A percentile compares a stretch with the other conserved stretches of the same genome.
These are phyloP conservation scores for Anastrepha obliqua DNA, from an alignment of 1,140 invertebrate species.

Conservation along the genomic window DNA sequence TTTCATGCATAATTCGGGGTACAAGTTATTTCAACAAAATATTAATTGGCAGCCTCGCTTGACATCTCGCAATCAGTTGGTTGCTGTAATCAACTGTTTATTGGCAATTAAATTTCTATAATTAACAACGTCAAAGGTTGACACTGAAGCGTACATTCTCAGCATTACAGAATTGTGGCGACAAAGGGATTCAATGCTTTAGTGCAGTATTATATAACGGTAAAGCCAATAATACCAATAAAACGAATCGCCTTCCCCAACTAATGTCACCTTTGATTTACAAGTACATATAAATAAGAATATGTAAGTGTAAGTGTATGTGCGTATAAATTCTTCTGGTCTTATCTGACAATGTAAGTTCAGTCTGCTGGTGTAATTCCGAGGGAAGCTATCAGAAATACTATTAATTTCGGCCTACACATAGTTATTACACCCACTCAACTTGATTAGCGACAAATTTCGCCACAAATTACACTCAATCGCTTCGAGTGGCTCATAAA, in stretches of 20 bases:
- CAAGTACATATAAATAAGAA: too few relatives aligned
- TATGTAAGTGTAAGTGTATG: too few relatives aligned
- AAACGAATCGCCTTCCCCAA: too few relatives aligned
- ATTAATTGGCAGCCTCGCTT: background rate
- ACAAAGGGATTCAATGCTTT: too few relatives aligned
- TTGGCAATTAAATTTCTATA: background rate
- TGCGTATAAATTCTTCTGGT: background rate
- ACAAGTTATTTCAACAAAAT: background rate
- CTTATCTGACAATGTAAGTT: background rate
- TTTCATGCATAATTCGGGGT: background rate
- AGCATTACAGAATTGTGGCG: too few relatives aligned
- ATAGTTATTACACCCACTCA: background rate
- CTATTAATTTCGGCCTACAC: background rate
- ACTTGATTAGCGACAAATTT: background rate
- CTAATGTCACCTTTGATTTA: too few relatives aligned
- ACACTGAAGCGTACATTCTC: background rate
- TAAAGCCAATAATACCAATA: too few relatives aligned
- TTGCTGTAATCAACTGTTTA: background rate
- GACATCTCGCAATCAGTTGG: background rate
- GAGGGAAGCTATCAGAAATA: background rate
- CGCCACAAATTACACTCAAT: background rate
- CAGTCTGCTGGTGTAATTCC: background rate
- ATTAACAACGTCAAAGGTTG: background rate
- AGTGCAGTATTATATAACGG: too few relatives aligned
- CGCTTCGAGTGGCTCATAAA: background rate